These are phyloP conservation scores for Leptopilina syphax DNA, from an alignment of 2,888 invertebrate species.

Conservation along the genomic window DNA sequence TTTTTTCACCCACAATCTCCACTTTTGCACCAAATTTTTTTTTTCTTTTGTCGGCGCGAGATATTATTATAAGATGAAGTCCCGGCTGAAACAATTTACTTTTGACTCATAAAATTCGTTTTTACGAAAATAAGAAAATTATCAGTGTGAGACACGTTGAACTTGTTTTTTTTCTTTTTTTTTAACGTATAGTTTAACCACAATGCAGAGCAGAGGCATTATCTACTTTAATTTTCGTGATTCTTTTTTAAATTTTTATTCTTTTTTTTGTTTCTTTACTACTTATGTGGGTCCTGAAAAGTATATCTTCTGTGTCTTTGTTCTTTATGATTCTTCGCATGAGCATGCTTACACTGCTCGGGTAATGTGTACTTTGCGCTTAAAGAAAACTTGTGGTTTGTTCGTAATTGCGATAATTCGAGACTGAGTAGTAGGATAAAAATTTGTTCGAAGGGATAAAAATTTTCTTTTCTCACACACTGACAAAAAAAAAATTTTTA, in stretches of 20 bases:
- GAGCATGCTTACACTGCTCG: constrained; percentile 7
- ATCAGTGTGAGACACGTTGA: not conserved
- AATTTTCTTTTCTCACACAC: too few relatives aligned
- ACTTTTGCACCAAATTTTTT: too few relatives aligned
- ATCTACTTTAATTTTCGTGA: constrained; percentile 17
- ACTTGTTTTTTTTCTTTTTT: not conserved
- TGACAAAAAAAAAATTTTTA: too few relatives aligned
- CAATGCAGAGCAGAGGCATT: constrained; percentile 19
- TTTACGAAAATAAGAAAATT: constrained; percentile 36
- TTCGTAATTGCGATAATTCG: constrained; percentile 61
- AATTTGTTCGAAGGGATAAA: constrained; percentile 44
- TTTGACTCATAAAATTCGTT: constrained; percentile 7
- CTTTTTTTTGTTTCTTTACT: constrained; percentile 26
- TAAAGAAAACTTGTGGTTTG: constrained; percentile 15
- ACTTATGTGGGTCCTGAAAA: constrained; percentile 35
- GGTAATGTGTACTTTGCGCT: constrained; percentile 27
- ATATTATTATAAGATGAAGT: constrained; percentile 13
- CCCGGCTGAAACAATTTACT: constrained; percentile 15
- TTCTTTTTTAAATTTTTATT: too few relatives aligned
- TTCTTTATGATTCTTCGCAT: constrained; percentile 35
- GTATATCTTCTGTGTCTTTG: constrained; percentile 31
- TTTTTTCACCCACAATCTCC: too few relatives aligned
- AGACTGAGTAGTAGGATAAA: constrained; percentile 43
- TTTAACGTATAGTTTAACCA: constrained; percentile 29
- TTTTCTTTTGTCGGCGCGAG: not conserved